Evolutionary conservation across 1,140 invertebrate species (phyloP).

Genomic region (Heterodera schachtii): DNA sequence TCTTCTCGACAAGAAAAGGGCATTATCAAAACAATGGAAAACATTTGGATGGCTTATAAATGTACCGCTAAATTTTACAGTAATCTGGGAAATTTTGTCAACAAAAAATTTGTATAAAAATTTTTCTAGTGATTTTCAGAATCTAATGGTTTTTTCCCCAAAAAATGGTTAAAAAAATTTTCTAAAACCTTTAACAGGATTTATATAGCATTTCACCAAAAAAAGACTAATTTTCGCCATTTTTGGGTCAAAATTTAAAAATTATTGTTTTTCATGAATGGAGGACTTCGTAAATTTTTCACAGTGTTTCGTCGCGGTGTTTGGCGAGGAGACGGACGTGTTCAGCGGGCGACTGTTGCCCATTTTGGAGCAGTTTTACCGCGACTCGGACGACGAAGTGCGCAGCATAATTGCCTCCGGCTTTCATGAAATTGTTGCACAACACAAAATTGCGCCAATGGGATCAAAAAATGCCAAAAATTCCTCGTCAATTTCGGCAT

Average conservation of each 20-base stretch:
- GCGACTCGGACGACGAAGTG: constrained; percentile 43
- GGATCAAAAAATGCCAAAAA: neutral
- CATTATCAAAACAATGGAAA: no score
- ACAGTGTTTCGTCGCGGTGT: constrained; percentile 50
- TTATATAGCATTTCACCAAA: no score
- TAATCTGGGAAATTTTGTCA: no score
- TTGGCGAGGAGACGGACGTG: constrained; percentile 33
- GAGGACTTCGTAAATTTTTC: no score
- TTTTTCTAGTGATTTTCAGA: no score
- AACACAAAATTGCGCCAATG: neutral
- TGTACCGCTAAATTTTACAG: neutral
- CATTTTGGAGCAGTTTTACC: constrained; percentile 50
- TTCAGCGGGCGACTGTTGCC: constrained; percentile 49
- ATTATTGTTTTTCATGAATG: neutral
- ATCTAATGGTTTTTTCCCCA: no score
- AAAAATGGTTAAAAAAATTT: no score
- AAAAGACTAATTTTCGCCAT: no score
- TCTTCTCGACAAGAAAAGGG: no score
- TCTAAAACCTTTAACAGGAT: no score
- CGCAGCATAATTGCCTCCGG: constrained; percentile 59
- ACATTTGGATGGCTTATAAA: neutral
- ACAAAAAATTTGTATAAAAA: no score
- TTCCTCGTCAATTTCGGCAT: neutral
- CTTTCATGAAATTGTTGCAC: constrained; percentile 57
- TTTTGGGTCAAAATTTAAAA: no score